phyloP scores from a whole-genome alignment of 2,113 vertebrate species.

The Megaceryle maxima region DNA sequence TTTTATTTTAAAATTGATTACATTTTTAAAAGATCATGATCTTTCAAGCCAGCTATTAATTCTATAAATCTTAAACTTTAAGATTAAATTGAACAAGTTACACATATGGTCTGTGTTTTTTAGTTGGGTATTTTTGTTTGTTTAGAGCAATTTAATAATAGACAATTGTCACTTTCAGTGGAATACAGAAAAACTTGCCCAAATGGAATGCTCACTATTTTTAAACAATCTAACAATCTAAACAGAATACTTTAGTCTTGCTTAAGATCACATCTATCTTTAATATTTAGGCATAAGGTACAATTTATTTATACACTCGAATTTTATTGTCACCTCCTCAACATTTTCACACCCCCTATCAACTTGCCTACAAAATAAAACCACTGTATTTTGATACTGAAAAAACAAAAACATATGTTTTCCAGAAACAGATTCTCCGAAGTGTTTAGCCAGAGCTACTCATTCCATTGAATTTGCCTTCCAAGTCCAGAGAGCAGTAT shows the following conservation, averaged over 20 bases:
- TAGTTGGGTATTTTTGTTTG: background rate
- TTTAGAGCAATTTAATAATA: background rate
- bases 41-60: background rate
- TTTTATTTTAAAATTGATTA: background rate
- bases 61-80: background rate
- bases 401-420: background rate
- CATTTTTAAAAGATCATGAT: background rate
- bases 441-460: background rate
- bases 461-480: background rate
- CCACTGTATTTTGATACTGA: background rate
- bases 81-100: background rate
- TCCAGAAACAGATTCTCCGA: background rate
- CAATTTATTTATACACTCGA: slow-evolving; percentile 1
- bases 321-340: slow-evolving; percentile 37
- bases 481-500: background rate
- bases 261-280: background rate
- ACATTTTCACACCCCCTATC: background rate
- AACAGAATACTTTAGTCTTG: background rate
- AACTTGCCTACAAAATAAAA: slow-evolving; percentile 30
- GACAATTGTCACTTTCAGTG: background rate
- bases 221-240: background rate
- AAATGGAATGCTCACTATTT: background rate
- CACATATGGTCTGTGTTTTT: background rate
- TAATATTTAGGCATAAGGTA: background rate
- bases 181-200: background rate